Evolutionary conservation across 1,140 invertebrate species (phyloP), one percentile per base, ranked within the genome.

Genomic region (Ostrea edulis): DNA sequence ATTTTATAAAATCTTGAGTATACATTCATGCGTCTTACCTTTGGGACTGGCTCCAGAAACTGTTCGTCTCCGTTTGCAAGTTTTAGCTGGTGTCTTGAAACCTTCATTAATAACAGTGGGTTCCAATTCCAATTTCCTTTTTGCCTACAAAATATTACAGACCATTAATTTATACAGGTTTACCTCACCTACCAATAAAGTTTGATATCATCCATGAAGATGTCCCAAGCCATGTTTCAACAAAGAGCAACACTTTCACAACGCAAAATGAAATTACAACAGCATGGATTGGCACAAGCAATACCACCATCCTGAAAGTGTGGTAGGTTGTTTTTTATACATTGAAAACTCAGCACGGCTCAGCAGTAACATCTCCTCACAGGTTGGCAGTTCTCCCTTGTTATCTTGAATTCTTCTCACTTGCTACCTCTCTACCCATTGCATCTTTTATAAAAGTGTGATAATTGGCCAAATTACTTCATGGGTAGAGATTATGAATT

Each of bases 81-180:
- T 91, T 65, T 92, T 94, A 4, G 90, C 90, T 51, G 93, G 93
- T 20, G 93, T 94, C 86, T 94, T 94, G 86, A 94, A 94, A 20
- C 93, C 93, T 88, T 93, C 92, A 52, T 90, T 86, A 5, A 85
- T 87, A 25, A 89, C 88, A 51, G 93, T 89, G 5, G 91, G 88
- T 86, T 94, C 93, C 17, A 94, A 87, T 68, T 94, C 93, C 58
- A 94, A 84, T 77, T 93, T 92, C 68, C 93, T 86, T 65, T 94
- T 94, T 0, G 92, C 93, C 93, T 94, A 86, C 25, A 89, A 91
- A 55, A 58, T 82, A 55, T 65, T 8, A 88, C 22, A 84, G 1
- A 71, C 85, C 0, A 44, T 44, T 12, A 55, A 58, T 5, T 11
- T 62, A 62, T 29, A 25, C 53, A 44, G 14, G 4, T 14, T 14